Evolutionary conservation across 2,113 vertebrate species (phyloP).

Genomic region (Fukomys damarensis): DNA sequence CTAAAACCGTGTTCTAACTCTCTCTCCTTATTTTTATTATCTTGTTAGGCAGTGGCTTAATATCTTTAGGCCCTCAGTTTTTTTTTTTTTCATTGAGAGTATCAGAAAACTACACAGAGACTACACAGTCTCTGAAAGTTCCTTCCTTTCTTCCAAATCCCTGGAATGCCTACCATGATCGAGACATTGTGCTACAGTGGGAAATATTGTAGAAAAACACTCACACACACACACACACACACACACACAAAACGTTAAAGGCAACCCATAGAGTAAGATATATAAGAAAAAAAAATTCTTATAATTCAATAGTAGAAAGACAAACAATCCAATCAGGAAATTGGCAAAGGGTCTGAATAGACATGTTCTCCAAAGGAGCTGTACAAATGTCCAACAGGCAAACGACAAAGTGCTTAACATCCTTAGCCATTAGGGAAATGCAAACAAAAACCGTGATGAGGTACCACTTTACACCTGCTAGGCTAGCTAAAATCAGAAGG

Average conservation of each 20-base stretch:
- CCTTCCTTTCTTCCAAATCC: not conserved
- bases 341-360: not conserved
- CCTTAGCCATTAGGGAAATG: constrained; percentile 10
- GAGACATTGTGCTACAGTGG: not conserved
- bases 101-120: constrained; percentile 6
- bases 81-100: not conserved
- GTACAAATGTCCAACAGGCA: not conserved
- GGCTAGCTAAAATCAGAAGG: not conserved
- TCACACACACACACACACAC: not conserved
- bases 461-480: not conserved
- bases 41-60: not conserved
- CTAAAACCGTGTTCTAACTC: not conserved
- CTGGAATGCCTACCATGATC: not conserved
- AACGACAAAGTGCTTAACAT: not conserved
- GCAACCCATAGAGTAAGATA: not conserved
- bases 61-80: not conserved
- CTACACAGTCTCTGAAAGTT: not conserved
- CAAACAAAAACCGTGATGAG: not conserved
- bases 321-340: not conserved
- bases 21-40: not conserved
- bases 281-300: not conserved
- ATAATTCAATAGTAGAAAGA: constrained; percentile 9
- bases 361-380: not conserved
- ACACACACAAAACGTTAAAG: not conserved
- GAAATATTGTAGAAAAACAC: not conserved